These are phyloP conservation scores for Osedax frankpressi DNA, from an alignment of 2,888 invertebrate genomes.

Conservation along the genomic window DNA sequence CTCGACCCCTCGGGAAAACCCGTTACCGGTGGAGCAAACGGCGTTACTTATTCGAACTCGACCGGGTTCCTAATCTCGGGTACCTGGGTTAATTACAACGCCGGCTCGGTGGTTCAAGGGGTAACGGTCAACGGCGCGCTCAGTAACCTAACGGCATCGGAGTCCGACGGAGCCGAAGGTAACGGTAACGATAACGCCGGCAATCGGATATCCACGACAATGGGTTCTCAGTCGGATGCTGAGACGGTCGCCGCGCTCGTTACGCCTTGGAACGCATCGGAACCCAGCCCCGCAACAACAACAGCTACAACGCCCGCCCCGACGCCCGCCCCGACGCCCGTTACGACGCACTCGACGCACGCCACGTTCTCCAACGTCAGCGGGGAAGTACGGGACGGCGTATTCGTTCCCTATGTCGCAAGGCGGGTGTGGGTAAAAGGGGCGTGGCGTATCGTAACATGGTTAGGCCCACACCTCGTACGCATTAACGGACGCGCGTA, in stretches of 20 bases:
- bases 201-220: neutral
- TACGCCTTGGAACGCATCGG: neutral
- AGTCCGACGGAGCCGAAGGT: neutral
- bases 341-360: neutral
- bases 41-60: neutral
- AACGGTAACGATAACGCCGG: neutral
- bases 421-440: no score
- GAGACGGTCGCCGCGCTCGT: neutral
- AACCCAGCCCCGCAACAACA: neutral
- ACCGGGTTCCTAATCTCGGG: neutral
- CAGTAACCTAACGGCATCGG: conserved; percentile 3
- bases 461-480: no score
- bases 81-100: neutral
- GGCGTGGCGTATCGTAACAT: no score
- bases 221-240: neutral
- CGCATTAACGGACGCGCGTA: neutral
- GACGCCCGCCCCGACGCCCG: neutral
- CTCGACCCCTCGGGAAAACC: neutral
- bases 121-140: no score
- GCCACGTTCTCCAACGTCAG: neutral
- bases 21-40: neutral
- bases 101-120: neutral
- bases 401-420: no score
- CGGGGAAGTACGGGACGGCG: neutral
- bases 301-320: neutral